Evolutionary conservation across 2,797 vertebrate species (phyloP).

Genomic region (Myotis daubentonii): DNA sequence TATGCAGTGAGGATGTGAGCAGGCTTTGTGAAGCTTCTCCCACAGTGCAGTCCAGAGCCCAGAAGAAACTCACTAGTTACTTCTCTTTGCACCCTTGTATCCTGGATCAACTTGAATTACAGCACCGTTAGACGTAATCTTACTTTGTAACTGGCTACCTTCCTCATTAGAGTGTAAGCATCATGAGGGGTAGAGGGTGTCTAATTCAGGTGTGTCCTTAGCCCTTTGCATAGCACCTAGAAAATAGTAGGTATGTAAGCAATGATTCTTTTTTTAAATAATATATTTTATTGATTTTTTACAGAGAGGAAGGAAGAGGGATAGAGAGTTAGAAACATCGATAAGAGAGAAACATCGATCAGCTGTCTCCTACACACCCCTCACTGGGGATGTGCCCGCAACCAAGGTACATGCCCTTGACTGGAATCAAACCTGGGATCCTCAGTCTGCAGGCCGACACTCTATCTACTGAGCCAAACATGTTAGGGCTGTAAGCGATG

Average conservation of each 20-base stretch:
- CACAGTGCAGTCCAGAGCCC: background rate
- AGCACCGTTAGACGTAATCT: background rate
- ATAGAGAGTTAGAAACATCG: no score
- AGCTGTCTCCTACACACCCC: no score
- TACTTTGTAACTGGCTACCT: background rate
- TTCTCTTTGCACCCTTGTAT: background rate
- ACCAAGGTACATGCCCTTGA: no score
- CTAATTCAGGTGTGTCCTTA: background rate
- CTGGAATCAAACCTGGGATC: no score
- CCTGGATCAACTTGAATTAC: background rate
- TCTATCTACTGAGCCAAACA: no score
- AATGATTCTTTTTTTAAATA: background rate
- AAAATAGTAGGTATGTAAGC: background rate
- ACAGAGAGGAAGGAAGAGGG: no score
- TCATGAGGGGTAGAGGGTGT: background rate
- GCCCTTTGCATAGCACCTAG: background rate
- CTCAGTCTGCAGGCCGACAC: fast-evolving
- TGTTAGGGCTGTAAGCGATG: background rate
- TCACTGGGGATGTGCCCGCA: no score
- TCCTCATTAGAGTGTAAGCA: background rate
- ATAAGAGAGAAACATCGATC: no score
- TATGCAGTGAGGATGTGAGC: background rate
- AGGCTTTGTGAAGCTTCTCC: background rate
- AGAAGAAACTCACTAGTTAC: background rate
- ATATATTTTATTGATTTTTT: no score